Conservation (phyloP, 2,797 vertebrate genomes). For the Scomberomorus guttatus region DNA sequence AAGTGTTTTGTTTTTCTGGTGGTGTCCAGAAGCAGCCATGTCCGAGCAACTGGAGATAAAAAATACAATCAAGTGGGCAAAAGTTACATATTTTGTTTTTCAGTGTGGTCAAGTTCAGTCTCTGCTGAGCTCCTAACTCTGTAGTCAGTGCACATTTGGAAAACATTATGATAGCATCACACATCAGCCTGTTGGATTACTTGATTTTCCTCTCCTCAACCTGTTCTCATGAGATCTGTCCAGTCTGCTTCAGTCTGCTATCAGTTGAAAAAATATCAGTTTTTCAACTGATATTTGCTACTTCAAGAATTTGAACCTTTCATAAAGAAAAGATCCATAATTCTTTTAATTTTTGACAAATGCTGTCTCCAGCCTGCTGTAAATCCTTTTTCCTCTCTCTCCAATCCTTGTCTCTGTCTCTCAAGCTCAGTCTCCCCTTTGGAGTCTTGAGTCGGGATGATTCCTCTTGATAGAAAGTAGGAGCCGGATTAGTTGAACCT, state of each 20-base stretch:
- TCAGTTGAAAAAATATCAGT: too few species aligned
- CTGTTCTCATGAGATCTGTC: not conserved
- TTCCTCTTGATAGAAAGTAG: slow-evolving; percentile 67
- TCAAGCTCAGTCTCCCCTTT: slow-evolving; percentile 28
- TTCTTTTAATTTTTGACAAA: slow-evolving; percentile 56
- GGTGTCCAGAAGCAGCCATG: too few species aligned
- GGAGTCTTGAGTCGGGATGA: slow-evolving; percentile 51
- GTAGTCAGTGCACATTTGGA: not conserved
- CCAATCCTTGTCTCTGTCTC: slow-evolving; percentile 36
- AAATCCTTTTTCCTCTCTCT: slow-evolving; percentile 51
- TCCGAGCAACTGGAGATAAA: too few species aligned
- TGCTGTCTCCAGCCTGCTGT: slow-evolving; percentile 16
- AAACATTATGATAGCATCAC: not conserved
- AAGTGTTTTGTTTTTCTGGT: too few species aligned
- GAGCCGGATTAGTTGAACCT: slow-evolving; percentile 58
- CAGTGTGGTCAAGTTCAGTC: too few species aligned
- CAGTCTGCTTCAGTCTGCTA: not conserved
- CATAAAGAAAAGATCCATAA: slow-evolving; percentile 36
- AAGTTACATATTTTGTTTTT: too few species aligned
- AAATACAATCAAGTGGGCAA: not conserved
- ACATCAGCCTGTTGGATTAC: not conserved
- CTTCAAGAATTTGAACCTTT: slow-evolving; percentile 11
- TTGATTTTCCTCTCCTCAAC: not conserved
- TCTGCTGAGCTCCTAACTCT: not conserved
- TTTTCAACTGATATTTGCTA: not conserved